Conservation (phyloP, 2,888 invertebrate genomes). For the Mactromeris polynyma region DNA sequence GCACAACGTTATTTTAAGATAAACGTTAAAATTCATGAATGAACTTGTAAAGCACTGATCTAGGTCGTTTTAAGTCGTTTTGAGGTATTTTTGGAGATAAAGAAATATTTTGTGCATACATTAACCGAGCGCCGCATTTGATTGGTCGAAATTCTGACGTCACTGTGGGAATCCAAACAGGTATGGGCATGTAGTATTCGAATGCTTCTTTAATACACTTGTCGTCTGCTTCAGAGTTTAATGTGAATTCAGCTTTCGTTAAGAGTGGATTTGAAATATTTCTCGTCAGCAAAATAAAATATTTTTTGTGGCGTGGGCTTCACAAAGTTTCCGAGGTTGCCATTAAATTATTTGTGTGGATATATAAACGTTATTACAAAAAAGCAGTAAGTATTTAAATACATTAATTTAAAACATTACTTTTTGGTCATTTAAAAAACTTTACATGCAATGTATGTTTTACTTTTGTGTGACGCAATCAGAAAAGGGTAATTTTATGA, state of each 20-base stretch:
- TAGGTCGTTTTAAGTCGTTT: slow-evolving; percentile 23
- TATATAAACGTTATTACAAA: not conserved
- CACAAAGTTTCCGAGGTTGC: not conserved
- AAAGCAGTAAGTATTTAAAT: no score
- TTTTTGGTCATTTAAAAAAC: no score
- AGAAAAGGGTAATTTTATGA: not conserved
- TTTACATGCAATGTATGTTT: no score
- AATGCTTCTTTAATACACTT: slow-evolving; percentile 20
- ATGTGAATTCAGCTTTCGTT: not conserved
- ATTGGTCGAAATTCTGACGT: slow-evolving; percentile 51
- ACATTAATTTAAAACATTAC: no score
- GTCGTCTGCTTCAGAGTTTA: slow-evolving; percentile 28
- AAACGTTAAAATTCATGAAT: slow-evolving; percentile 54
- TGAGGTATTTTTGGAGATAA: slow-evolving; percentile 45
- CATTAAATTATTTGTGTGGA: not conserved
- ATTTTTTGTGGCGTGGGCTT: not conserved
- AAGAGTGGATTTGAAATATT: not conserved
- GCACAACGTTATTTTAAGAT: slow-evolving; percentile 30
- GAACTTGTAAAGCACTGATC: slow-evolving; percentile 31
- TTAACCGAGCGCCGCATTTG: slow-evolving; percentile 12
- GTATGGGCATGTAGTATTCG: slow-evolving; percentile 34
- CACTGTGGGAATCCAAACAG: slow-evolving; percentile 40
- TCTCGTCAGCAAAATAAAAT: not conserved
- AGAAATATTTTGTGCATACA: slow-evolving; percentile 41
- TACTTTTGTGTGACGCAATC: not conserved